Conservation (phyloP, 2,797 vertebrate genomes). For the Sciurus carolinensis region DNA sequence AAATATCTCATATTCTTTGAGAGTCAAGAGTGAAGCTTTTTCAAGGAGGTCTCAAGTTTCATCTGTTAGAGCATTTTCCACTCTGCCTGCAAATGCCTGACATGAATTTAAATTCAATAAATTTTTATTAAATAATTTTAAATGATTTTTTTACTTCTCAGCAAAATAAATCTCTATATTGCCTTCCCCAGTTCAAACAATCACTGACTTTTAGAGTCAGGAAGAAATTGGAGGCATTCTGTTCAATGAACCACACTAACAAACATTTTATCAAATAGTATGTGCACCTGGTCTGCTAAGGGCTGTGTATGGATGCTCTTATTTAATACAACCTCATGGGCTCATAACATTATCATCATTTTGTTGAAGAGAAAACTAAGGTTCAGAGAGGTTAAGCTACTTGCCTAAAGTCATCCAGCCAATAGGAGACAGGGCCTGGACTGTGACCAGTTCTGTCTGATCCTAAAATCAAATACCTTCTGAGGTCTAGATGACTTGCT, state of each 20-base stretch:
- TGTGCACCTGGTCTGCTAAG: neutral
- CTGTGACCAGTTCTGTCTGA: neutral
- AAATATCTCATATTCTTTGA: neutral
- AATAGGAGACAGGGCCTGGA: neutral
- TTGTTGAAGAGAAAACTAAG: slow-evolving; percentile 27
- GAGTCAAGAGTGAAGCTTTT: neutral
- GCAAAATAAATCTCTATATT: neutral
- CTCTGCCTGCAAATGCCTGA: neutral
- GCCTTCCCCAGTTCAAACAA: slow-evolving; percentile 40
- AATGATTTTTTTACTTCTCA: neutral
- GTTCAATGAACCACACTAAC: neutral
- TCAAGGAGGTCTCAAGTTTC: neutral
- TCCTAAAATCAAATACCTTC: neutral
- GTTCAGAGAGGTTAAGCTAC: neutral
- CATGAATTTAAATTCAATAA: neutral
- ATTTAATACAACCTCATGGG: neutral
- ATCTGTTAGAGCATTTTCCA: neutral
- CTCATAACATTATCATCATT: neutral
- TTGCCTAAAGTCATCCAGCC: neutral
- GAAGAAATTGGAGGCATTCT: slow-evolving; percentile 14
- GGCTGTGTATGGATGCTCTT: neutral
- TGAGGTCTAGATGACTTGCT: neutral
- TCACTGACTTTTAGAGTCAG: neutral
- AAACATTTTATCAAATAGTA: neutral
- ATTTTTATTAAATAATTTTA: neutral